Evolutionary conservation across 2,888 invertebrate species (phyloP).

Genomic region (Rhopalosiphum nymphaeae): DNA sequence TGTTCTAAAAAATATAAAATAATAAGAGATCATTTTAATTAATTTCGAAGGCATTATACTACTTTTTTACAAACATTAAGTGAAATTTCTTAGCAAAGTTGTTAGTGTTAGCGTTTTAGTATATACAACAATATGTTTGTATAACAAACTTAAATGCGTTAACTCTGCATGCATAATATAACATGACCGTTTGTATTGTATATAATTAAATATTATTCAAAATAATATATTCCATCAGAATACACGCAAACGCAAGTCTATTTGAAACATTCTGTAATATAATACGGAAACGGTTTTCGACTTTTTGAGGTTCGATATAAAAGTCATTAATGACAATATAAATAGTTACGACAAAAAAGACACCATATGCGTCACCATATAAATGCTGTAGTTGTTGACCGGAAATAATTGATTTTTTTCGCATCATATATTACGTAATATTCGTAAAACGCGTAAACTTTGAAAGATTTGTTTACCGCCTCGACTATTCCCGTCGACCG

Average conservation of each 20-base stretch:
- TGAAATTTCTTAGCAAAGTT: neutral
- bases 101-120: neutral
- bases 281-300: neutral
- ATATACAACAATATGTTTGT: neutral
- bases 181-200: neutral
- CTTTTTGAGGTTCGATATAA: neutral
- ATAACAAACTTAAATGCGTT: neutral
- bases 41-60: neutral
- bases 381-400: neutral
- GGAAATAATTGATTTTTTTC: conserved; percentile 14
- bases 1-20: neutral
- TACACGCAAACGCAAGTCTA: neutral
- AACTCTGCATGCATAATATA: neutral
- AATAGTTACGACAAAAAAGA: neutral
- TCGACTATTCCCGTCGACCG: neutral
- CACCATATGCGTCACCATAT: neutral
- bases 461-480: conserved; percentile 12
- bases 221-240: neutral
- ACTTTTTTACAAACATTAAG: neutral
- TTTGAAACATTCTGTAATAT: neutral
- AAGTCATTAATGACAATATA: neutral
- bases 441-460: neutral
- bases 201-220: neutral
- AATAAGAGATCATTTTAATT: neutral
- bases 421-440: neutral